phyloP scores from a whole-genome alignment of 1,140 invertebrate species.

The Riptortus pedestris region DNA sequence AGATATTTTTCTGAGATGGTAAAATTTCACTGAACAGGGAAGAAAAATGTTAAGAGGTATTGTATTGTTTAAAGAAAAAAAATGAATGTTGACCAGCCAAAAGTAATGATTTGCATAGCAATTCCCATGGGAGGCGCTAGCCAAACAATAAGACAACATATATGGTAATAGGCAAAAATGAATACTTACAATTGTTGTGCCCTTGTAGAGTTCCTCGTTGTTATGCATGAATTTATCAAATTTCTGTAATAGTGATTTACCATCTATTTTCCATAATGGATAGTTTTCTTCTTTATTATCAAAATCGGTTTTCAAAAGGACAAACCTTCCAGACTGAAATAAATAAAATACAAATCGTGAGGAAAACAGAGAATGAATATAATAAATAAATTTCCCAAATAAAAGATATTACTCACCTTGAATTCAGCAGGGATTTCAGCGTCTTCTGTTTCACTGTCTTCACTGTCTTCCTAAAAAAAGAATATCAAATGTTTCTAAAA shows the following conservation, averaged over 20 bases:
- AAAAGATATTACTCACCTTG: constrained; percentile 9
- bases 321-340: constrained; percentile 55
- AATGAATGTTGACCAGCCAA: too few relatives aligned
- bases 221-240: constrained; percentile 56
- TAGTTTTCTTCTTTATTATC: constrained; percentile 45
- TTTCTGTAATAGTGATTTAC: constrained; percentile 64
- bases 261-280: constrained; percentile 68
- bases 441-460: constrained; percentile 20
- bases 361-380: too few relatives aligned
- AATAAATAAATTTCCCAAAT: not conserved
- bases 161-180: not conserved
- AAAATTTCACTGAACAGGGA: too few relatives aligned
- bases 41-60: too few relatives aligned
- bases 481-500: too few relatives aligned
- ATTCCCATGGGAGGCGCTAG: too few relatives aligned
- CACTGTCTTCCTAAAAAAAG: constrained; percentile 18
- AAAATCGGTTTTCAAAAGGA: constrained; percentile 54
- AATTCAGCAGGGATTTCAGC: constrained; percentile 20
- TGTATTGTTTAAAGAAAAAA: too few relatives aligned
- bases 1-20: too few relatives aligned
- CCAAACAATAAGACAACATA: too few relatives aligned
- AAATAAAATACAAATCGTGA: constrained; percentile 7
- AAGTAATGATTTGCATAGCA: too few relatives aligned
- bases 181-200: constrained; percentile 57
- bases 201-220: constrained; percentile 55